Evolutionary conservation across 2,113 vertebrate genomes (phyloP).

Genomic region (Pterocles orientalis): DNA sequence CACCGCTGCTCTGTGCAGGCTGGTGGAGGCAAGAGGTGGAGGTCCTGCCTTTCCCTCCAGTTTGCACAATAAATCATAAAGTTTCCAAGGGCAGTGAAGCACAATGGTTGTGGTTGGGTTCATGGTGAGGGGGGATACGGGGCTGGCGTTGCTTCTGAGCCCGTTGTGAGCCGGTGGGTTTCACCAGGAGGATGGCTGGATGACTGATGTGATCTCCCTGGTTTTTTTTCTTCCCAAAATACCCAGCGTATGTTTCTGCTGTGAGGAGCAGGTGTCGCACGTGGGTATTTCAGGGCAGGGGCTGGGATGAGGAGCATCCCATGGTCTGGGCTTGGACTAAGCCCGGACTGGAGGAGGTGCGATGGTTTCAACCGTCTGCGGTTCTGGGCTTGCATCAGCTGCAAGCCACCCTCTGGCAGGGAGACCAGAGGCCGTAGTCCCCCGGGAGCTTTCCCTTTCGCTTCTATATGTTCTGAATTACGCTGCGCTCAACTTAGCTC

Average conservation of each 20-base stretch:
- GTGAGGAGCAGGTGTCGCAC: neutral
- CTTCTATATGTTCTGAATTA: neutral
- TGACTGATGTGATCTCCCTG: neutral
- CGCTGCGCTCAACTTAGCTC: accelerated
- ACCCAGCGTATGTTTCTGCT: accelerated
- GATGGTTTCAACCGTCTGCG: neutral
- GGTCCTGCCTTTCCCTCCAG: neutral
- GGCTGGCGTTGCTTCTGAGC: neutral
- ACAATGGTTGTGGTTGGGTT: neutral
- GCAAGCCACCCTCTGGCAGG: neutral
- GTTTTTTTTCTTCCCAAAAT: neutral
- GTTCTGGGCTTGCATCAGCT: neutral
- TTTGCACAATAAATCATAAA: accelerated
- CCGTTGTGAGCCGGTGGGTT: too few relatives aligned
- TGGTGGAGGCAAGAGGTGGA: accelerated
- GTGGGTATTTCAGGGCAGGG: accelerated
- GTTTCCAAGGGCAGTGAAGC: neutral
- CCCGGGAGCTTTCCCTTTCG: neutral
- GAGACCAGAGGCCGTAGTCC: neutral
- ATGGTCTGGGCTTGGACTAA: neutral
- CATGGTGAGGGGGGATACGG: accelerated
- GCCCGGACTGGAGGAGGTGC: neutral
- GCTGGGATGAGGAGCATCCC: neutral
- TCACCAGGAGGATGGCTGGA: neutral
- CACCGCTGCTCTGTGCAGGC: accelerated